Base-by-base conservation (phyloP, 1,140 invertebrate genomes). In the Tetraneura akinire region DNA sequence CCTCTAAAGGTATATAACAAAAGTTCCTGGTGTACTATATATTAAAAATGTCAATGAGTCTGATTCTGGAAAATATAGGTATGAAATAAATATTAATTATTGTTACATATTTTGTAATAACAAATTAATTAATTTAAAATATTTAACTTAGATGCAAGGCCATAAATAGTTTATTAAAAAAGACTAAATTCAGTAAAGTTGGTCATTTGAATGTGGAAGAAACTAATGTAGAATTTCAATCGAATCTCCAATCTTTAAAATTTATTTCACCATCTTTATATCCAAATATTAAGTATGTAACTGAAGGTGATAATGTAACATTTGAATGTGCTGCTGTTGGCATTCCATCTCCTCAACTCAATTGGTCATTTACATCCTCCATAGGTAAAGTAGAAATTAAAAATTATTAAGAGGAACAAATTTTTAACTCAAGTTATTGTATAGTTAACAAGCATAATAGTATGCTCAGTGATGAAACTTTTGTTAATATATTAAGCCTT, bases 61-160 rank as follows among this genome's bases (percentile, higher is more conserved):
- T 70, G 82, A 83, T 81, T 53, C 76, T 47, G 83, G 83, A 53
- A 51, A 71, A 26, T 83, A 83, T 66, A 82, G 80, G 83, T 83
- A 70, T 74, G 73, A 80, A 55, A 66, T 81, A 55, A 47, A 10
- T 47, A 47, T 47, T 37, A 37, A 37, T 8, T 37, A 4, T 37
- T 47, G 11, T 47, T 47, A 23, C 45, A 45, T 16, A 21, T 45
- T 23, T 45, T 1, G 9, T 37, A 1, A n/a, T n/a, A n/a, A n/a
- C n/a, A n/a, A n/a, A n/a, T n/a, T n/a, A n/a, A n/a, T n/a, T 2
- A 32, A 32, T 62, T 62, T 32, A 32, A 16, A 16, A 29, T 16
- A 0, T 60, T 60, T 62, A 18, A 26, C 2, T 37, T 68, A 55
- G 66, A 45, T 55, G 57, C 5, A 8, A 42, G 21, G 73, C 53